A percentile compares a stretch with the other conserved stretches of the same genome.
Conservation (phyloP, 1,140 invertebrate genomes). For the Bursaphelenchus mucronatus region DNA sequence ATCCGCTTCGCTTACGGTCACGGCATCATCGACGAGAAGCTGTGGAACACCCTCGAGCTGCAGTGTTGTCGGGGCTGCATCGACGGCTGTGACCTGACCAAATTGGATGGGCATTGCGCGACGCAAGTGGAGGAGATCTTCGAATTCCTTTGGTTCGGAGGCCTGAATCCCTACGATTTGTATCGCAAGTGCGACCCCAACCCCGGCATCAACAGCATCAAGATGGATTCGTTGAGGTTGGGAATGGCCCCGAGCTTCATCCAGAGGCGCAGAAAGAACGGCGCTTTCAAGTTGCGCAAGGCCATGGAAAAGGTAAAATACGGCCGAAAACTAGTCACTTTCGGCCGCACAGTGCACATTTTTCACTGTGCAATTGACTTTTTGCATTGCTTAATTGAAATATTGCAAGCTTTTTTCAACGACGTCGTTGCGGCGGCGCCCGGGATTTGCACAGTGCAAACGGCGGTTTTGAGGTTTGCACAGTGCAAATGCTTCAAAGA, state of each 20-base stretch:
- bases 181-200: conserved; percentile 60
- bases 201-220: conserved; percentile 47
- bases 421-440: too few relatives aligned
- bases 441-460: too few relatives aligned
- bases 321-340: too few relatives aligned
- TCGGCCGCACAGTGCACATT: too few relatives aligned
- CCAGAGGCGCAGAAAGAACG: not conserved
- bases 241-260: conserved; percentile 41
- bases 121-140: conserved; percentile 57
- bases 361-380: too few relatives aligned
- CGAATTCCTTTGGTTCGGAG: conserved; percentile 59
- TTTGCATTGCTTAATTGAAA: too few relatives aligned
- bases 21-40: conserved; percentile 59
- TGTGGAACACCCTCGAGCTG: conserved; percentile 53
- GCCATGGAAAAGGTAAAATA: not conserved
- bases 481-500: too few relatives aligned
- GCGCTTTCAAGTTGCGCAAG: not conserved
- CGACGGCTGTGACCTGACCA: conserved; percentile 56
- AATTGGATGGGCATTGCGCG: conserved; percentile 51
- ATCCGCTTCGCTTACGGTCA: conserved; percentile 59
- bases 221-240: conserved; percentile 37
- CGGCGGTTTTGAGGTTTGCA: too few relatives aligned
- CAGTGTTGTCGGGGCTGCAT: conserved; percentile 53
- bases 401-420: too few relatives aligned
- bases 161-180: conserved; percentile 52